Evolutionary conservation across 2,113 vertebrate species (phyloP).

Genomic region (Oreochromis niloticus): DNA sequence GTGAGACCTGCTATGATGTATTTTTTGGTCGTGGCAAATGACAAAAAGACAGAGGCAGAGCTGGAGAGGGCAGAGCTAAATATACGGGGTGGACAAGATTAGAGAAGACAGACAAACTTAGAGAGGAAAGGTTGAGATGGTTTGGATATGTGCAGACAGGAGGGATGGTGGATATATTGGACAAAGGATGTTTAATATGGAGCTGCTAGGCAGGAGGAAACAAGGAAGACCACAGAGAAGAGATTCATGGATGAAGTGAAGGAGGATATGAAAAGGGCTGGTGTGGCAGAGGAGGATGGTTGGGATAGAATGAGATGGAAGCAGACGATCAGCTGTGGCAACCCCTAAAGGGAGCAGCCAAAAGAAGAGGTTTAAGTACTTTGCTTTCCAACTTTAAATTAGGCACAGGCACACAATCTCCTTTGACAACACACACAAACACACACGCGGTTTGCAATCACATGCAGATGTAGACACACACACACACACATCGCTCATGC

Average conservation of each 20-base stretch:
- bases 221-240: neutral
- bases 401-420: neutral
- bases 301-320: neutral
- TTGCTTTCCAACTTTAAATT: neutral
- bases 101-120: neutral
- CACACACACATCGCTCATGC: neutral
- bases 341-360: neutral
- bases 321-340: neutral
- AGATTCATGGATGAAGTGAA: neutral
- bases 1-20: neutral
- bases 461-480: conserved; percentile 14
- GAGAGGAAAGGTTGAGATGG: neutral
- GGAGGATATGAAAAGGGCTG: neutral
- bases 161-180: neutral
- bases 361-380: neutral
- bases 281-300: neutral
- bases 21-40: neutral
- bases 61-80: neutral
- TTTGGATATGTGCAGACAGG: neutral
- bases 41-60: neutral
- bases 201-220: neutral
- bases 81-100: neutral
- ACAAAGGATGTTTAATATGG: neutral
- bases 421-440: neutral
- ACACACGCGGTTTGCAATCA: neutral